These are phyloP conservation scores for Ormia ochracea DNA, from an alignment of 2,888 invertebrate species.

Conservation along the genomic window DNA sequence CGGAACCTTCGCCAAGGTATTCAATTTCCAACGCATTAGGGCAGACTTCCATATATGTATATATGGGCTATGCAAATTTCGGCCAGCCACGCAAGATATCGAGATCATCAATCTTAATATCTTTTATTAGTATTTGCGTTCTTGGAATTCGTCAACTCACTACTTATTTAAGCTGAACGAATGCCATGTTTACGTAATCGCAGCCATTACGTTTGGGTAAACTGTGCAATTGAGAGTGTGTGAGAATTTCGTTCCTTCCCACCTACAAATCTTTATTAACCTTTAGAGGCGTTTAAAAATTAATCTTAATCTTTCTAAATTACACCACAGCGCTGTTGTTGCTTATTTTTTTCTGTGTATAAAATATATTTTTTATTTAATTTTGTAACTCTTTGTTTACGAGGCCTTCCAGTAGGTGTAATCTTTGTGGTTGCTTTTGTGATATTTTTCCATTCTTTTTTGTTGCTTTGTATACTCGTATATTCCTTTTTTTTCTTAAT, in stretches of 20 bases:
- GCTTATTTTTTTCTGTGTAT: slow-evolving; percentile 20
- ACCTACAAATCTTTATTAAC: slow-evolving; percentile 48
- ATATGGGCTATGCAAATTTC: too few relatives aligned
- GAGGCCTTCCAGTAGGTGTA: slow-evolving; percentile 28
- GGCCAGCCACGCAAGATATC: too few relatives aligned
- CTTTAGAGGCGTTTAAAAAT: slow-evolving; percentile 66
- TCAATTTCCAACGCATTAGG: too few relatives aligned
- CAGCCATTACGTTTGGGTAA: too few relatives aligned
- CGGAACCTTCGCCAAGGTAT: too few relatives aligned
- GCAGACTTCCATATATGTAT: too few relatives aligned
- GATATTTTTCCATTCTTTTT: slow-evolving; percentile 1
- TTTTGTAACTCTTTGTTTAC: slow-evolving; percentile 4
- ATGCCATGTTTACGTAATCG: too few relatives aligned
- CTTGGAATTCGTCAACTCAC: too few relatives aligned
- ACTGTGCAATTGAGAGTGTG: neutral
- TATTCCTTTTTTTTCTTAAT: slow-evolving; percentile 21
- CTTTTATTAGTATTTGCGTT: too few relatives aligned
- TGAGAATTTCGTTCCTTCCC: neutral
- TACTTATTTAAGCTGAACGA: too few relatives aligned
- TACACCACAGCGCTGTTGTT: slow-evolving; percentile 64
- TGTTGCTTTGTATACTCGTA: slow-evolving; percentile 28
- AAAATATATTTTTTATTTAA: slow-evolving; percentile 21
- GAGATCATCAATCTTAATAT: too few relatives aligned
- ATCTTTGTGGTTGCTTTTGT: slow-evolving; percentile 29
- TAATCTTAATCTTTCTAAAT: slow-evolving; percentile 68